Evolutionary conservation across 2,888 invertebrate species (phyloP).

Genomic region (Tachina grossa): DNA sequence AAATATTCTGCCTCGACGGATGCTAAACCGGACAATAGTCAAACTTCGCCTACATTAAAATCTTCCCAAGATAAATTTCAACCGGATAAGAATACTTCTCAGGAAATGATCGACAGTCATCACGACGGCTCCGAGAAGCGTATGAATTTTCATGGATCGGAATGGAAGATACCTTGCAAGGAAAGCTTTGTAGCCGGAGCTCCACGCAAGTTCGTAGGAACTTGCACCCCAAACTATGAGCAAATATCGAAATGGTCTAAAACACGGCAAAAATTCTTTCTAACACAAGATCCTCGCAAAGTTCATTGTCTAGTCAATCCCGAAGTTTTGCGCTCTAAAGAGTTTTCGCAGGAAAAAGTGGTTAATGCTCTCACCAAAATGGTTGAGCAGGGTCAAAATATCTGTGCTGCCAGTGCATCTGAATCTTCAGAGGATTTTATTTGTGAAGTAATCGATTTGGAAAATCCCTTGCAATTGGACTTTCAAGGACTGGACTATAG

Average conservation of each 20-base stretch:
- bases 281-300: constrained; percentile 80
- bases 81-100: constrained; percentile 68
- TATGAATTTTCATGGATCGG: constrained; percentile 71
- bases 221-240: constrained; percentile 75
- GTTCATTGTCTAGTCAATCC: constrained; percentile 79
- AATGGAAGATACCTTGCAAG: constrained; percentile 76
- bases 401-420: constrained; percentile 76
- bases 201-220: constrained; percentile 75
- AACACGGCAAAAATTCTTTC: constrained; percentile 77
- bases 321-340: constrained; percentile 74
- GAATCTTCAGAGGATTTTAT: constrained; percentile 76
- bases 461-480: constrained; percentile 80
- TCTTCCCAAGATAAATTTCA: constrained; percentile 1
- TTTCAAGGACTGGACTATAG: constrained; percentile 81
- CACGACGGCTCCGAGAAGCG: constrained; percentile 73
- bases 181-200: constrained; percentile 77
- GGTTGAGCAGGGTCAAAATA: constrained; percentile 79
- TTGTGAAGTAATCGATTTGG: constrained; percentile 80
- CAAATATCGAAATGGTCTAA: constrained; percentile 75
- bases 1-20: constrained; percentile 60
- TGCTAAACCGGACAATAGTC: background rate
- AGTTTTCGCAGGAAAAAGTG: constrained; percentile 73
- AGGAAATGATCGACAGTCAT: constrained; percentile 74
- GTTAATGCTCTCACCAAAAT: constrained; percentile 75
- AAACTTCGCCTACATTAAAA: constrained; percentile 23